These are phyloP conservation scores for Kryphioiulus occultus DNA, from an alignment of 2,888 invertebrate species.

Conservation along the genomic window DNA sequence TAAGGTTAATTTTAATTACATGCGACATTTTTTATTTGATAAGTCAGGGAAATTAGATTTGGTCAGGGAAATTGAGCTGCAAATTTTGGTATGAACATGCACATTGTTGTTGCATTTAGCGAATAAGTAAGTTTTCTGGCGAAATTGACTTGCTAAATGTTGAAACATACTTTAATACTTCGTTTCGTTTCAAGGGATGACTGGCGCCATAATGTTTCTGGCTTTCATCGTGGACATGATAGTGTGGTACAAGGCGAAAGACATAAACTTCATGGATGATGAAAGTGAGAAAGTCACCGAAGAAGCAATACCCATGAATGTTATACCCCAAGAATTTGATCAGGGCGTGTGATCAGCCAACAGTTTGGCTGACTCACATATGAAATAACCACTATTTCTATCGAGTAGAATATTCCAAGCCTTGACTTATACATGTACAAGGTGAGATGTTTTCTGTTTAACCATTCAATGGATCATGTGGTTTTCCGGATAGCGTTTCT, in stretches of 20 bases:
- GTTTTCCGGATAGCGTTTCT: background rate
- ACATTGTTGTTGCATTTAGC: too few relatives aligned
- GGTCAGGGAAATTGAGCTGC: too few relatives aligned
- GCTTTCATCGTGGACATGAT: slow-evolving; percentile 88
- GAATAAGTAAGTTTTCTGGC: background rate
- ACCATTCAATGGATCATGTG: background rate
- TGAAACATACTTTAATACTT: background rate
- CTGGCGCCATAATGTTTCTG: slow-evolving; percentile 82
- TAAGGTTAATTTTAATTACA: too few relatives aligned
- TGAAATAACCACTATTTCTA: background rate
- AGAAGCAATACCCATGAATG: slow-evolving; percentile 47
- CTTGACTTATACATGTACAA: background rate
- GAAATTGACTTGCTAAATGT: background rate
- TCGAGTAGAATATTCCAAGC: background rate
- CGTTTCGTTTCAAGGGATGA: slow-evolving; percentile 72
- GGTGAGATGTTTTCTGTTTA: background rate
- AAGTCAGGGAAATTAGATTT: too few relatives aligned
- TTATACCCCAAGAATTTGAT: background rate
- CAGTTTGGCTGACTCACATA: background rate
- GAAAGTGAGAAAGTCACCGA: slow-evolving; percentile 59
- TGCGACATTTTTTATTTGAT: too few relatives aligned
- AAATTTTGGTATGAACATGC: too few relatives aligned
- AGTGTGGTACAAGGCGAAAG: slow-evolving; percentile 88
- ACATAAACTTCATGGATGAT: slow-evolving; percentile 74
- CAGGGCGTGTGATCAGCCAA: background rate